Conservation (phyloP, 2,888 invertebrate species). For the Drosophila falleni region DNA sequence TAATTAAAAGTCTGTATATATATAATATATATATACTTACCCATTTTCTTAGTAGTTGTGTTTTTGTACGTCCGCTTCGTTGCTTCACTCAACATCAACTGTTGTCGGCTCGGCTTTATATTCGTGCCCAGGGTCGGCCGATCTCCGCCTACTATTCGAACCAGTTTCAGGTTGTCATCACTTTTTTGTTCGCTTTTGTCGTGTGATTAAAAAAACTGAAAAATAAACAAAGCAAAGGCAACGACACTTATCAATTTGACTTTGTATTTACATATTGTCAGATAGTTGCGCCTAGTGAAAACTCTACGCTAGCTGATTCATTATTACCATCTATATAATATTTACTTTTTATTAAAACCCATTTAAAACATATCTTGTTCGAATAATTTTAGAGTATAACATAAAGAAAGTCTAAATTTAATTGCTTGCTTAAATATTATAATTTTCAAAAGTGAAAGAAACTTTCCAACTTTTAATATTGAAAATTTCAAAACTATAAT, state of each 20-base stretch:
- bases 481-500: too few relatives aligned
- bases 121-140: constrained; percentile 35
- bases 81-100: constrained; percentile 56
- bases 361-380: too few relatives aligned
- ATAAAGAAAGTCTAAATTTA: background rate
- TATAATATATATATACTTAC: constrained; percentile 24
- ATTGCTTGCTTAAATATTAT: background rate
- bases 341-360: too few relatives aligned
- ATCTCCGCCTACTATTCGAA: constrained; percentile 52
- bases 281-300: constrained; percentile 24
- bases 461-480: too few relatives aligned
- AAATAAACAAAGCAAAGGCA: constrained; percentile 26
- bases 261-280: constrained; percentile 47
- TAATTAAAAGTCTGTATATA: background rate
- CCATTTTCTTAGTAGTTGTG: constrained; percentile 36
- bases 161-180: constrained; percentile 50
- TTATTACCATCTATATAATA: background rate
- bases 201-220: constrained; percentile 34
- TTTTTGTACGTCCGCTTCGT: constrained; percentile 58
- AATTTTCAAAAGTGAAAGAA: background rate
- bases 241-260: constrained; percentile 56
- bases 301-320: constrained; percentile 35
- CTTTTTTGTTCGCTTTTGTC: constrained; percentile 25
- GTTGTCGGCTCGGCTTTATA: constrained; percentile 63
- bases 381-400: too few relatives aligned